A percentile compares a stretch with the other conserved stretches of the same genome.
phyloP scores from a whole-genome alignment of 53 echinoderm and acorn worm genomes.

The Holothuria leucospilota region DNA sequence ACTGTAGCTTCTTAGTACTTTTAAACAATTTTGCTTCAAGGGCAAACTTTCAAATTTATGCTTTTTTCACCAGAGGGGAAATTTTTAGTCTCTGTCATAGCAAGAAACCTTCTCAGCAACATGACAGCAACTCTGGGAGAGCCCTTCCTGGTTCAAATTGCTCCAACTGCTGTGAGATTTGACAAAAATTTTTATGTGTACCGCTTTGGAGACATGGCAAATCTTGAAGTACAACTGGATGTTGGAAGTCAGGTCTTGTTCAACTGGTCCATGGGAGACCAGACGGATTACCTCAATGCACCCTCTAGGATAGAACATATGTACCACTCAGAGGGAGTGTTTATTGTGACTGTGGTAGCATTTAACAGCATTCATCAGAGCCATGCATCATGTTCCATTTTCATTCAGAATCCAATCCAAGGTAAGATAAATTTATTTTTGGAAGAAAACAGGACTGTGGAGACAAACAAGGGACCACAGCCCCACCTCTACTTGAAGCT shows the following conservation, averaged over 20 bases:
- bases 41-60: not conserved
- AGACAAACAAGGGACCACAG: no score
- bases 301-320: constrained; percentile 73
- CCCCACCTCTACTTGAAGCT: no score
- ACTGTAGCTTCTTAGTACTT: not conserved
- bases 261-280: constrained; percentile 99
- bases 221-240: constrained; percentile 63
- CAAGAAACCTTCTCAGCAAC: constrained; percentile 69
- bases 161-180: constrained; percentile 68
- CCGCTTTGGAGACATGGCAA: constrained; percentile 73
- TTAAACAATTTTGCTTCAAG: not conserved
- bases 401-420: constrained; percentile 69
- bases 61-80: constrained; percentile 74
- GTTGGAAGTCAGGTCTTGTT: constrained; percentile 77
- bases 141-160: constrained; percentile 76
- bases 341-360: constrained; percentile 75
- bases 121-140: constrained; percentile 46
- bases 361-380: constrained; percentile 75
- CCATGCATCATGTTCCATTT: constrained; percentile 52
- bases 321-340: constrained; percentile 66
- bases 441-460: no score
- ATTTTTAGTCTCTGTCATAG: constrained; percentile 75
- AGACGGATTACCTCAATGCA: constrained; percentile 83
- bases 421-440: constrained; percentile 8
- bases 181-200: constrained; percentile 46